Evolutionary conservation across 2,113 vertebrate species (phyloP).

Genomic region (Mungos mungo): DNA sequence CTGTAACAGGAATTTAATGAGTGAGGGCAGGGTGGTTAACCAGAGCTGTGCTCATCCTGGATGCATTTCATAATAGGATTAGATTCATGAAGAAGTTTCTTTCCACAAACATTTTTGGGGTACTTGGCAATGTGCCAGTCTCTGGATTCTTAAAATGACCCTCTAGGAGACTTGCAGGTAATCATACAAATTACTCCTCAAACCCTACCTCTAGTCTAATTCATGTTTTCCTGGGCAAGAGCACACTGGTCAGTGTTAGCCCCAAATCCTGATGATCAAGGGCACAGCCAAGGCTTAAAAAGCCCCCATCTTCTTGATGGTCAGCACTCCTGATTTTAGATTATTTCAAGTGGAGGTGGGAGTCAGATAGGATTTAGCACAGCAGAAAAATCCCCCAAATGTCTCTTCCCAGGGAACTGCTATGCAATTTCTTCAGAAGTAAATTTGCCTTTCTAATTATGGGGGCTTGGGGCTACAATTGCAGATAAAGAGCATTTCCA

Average conservation of each 20-base stretch:
- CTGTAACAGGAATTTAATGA: background rate
- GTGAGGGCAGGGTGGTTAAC: background rate
- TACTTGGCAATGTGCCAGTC: background rate
- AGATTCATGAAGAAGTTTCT: background rate
- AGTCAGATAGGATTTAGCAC: background rate
- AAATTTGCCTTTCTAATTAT: constrained; percentile 57
- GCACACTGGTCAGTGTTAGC: background rate
- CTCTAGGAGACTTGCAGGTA: background rate
- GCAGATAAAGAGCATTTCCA: constrained; percentile 49
- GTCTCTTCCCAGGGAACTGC: background rate
- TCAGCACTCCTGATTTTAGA: background rate
- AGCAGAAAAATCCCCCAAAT: background rate
- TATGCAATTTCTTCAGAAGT: constrained; percentile 46
- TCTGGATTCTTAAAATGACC: background rate
- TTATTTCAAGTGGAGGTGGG: background rate
- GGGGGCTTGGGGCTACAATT: constrained; percentile 37
- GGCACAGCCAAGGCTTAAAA: background rate
- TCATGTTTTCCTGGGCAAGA: background rate
- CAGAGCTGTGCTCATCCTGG: background rate
- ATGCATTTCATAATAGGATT: background rate
- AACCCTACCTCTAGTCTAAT: background rate
- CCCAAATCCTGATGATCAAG: background rate
- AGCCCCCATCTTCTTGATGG: background rate
- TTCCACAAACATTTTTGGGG: background rate
- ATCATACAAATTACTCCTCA: background rate